Percentiles rank a stretch among this genome's conserved stretches.
Evolutionary conservation across 2,888 invertebrate species (phyloP).

Genomic region (Noctua fimbriata): DNA sequence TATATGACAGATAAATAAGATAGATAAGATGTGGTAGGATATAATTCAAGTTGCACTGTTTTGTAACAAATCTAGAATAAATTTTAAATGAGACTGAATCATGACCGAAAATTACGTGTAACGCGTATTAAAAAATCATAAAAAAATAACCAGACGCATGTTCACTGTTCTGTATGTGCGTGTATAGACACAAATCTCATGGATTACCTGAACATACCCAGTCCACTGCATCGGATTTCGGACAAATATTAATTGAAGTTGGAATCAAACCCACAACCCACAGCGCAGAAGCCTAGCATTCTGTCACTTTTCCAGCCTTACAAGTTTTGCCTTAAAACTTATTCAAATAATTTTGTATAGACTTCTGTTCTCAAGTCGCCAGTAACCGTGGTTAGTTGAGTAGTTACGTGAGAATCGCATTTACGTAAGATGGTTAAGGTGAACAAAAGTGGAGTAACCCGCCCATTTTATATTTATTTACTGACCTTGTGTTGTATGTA

Average conservation of each 20-base stretch:
- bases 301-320: too few relatives aligned
- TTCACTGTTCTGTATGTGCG: too few relatives aligned
- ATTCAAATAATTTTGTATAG: too few relatives aligned
- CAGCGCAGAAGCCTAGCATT: not conserved
- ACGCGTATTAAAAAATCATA: not conserved
- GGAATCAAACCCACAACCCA: not conserved
- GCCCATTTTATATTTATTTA: conserved; percentile 52
- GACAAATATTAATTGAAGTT: not conserved
- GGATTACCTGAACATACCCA: not conserved
- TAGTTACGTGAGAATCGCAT: conserved; percentile 58
- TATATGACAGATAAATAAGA: not conserved
- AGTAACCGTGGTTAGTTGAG: conserved; percentile 19
- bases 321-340: not conserved
- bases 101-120: not conserved
- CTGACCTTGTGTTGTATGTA: conserved; percentile 54
- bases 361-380: conserved; percentile 21
- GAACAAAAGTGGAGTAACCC: conserved; percentile 69
- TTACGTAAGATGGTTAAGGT: conserved; percentile 76
- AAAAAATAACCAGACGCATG: not conserved
- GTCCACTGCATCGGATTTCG: not conserved
- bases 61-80: not conserved
- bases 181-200: not conserved
- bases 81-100: not conserved
- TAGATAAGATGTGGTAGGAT: too few relatives aligned
- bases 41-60: not conserved